Evolutionary conservation across 2,888 invertebrate genomes (phyloP).

Genomic region (Malthinus seriepunctatus): DNA sequence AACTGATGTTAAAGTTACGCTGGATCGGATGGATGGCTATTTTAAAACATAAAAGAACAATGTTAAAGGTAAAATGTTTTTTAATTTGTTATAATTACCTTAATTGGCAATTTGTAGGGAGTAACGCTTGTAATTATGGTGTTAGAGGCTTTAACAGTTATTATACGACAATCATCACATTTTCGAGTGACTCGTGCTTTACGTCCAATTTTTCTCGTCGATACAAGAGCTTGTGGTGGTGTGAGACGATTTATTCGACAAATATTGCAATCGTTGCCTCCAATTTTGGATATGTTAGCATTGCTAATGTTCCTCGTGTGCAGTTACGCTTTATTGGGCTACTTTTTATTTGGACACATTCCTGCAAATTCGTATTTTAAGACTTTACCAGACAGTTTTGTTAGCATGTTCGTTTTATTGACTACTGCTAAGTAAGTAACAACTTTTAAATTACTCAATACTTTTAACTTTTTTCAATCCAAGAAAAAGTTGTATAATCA

Average conservation of each 20-base stretch:
- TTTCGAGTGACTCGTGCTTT: slow-evolving; percentile 85
- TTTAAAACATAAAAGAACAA: slow-evolving; percentile 80
- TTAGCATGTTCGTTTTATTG: slow-evolving; percentile 86
- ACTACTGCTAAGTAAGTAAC: slow-evolving; percentile 85
- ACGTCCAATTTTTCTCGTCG: slow-evolving; percentile 86
- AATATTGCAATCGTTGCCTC: slow-evolving; percentile 82
- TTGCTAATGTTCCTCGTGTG: slow-evolving; percentile 83
- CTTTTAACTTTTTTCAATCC: no score
- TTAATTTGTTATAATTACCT: slow-evolving; percentile 6
- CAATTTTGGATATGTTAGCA: slow-evolving; percentile 86
- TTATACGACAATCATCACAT: slow-evolving; percentile 81
- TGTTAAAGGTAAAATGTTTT: slow-evolving; percentile 69
- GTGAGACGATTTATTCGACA: slow-evolving; percentile 76
- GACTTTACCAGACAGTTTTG: slow-evolving; percentile 80
- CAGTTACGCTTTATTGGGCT: slow-evolving; percentile 81
- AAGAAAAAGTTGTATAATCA: no score
- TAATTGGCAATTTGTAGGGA: slow-evolving; percentile 61
- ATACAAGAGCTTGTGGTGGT: slow-evolving; percentile 82
- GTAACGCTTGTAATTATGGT: slow-evolving; percentile 79
- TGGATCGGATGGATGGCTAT: slow-evolving; percentile 88
- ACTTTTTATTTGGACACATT: slow-evolving; percentile 78
- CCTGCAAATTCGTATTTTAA: slow-evolving; percentile 75
- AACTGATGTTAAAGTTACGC: slow-evolving; percentile 76
- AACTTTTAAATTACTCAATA: not conserved
- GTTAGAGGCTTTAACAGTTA: slow-evolving; percentile 77